phyloP scores from a whole-genome alignment of 2,113 vertebrate species.

The Scomber colias region DNA sequence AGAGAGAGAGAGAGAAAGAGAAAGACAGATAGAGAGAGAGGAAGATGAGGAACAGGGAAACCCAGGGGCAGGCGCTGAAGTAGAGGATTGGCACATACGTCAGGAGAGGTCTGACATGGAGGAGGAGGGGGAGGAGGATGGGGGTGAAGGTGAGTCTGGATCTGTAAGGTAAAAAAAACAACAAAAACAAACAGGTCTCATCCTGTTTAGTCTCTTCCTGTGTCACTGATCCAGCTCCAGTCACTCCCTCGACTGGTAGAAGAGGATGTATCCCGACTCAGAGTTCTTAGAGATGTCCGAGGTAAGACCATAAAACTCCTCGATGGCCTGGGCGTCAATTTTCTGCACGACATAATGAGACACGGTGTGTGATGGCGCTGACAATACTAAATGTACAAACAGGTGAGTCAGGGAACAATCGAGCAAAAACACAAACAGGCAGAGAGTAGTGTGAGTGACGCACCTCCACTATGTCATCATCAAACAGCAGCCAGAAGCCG shows the following conservation, averaged over 20 bases:
- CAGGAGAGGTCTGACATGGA: conserved; percentile 44
- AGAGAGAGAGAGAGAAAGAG: conserved; percentile 29
- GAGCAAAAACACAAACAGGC: not conserved
- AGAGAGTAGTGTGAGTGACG: conserved; percentile 66
- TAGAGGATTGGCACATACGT: conserved; percentile 74
- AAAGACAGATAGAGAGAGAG: conserved; percentile 27
- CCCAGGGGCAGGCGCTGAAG: conserved; percentile 33
- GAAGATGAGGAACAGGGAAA: conserved; percentile 45
- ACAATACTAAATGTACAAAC: not conserved
- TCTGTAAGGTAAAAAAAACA: conserved; percentile 35
- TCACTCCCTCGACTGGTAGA: conserved; percentile 98
- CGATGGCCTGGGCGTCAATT: conserved; percentile 99
- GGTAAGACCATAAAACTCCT: conserved; percentile 98
- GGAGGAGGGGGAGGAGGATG: conserved; percentile 16
- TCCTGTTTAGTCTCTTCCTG: conserved; percentile 28
- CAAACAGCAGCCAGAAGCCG: conserved; percentile 98
- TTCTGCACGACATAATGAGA: conserved; percentile 84
- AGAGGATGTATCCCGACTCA: conserved; percentile 99
- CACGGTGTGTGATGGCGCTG: not conserved
- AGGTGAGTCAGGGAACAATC: conserved; percentile 24
- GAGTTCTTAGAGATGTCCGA: conserved; percentile 99
- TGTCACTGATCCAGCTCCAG: conserved; percentile 24
- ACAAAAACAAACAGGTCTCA: not conserved
- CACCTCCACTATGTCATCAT: conserved; percentile 98
- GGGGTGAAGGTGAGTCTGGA: conserved; percentile 17